Evolutionary conservation across 2,888 invertebrate species (phyloP).

Genomic region (Diploptera punctata): DNA sequence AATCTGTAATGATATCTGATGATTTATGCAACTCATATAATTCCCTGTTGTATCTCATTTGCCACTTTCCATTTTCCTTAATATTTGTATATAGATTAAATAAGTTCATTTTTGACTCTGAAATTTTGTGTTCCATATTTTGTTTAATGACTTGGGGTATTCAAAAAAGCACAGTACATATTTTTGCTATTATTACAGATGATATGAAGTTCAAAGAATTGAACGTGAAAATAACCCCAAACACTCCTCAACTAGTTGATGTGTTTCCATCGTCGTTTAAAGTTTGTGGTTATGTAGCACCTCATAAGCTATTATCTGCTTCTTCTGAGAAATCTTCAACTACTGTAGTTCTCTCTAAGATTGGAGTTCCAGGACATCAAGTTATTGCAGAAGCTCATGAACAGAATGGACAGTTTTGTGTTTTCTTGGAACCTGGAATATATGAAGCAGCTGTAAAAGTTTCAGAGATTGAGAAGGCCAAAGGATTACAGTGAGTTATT

Average conservation of each 20-base stretch:
- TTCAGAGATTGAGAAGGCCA: constrained; percentile 68
- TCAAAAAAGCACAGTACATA: too few species aligned
- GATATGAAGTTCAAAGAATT: constrained; percentile 68
- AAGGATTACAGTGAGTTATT: constrained; percentile 72
- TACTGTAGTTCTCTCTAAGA: constrained; percentile 40
- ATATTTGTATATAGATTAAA: too few species aligned
- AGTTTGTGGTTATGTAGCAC: constrained; percentile 69
- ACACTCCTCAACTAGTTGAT: constrained; percentile 66
- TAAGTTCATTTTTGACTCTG: too few species aligned
- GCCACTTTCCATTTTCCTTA: too few species aligned
- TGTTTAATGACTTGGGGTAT: too few species aligned
- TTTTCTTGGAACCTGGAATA: constrained; percentile 72
- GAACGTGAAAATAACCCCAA: constrained; percentile 65
- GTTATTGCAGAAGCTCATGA: constrained; percentile 45
- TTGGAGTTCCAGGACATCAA: constrained; percentile 22
- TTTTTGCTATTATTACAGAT: constrained; percentile 52
- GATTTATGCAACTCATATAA: too few species aligned
- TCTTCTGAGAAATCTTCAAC: constrained; percentile 45
- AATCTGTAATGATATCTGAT: too few species aligned
- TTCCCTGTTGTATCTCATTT: too few species aligned
- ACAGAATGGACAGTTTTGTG: constrained; percentile 75
- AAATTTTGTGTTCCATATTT: too few species aligned
- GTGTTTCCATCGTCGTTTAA: constrained; percentile 69
- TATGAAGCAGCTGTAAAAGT: constrained; percentile 76
- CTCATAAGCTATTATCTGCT: constrained; percentile 43